These are phyloP conservation scores for Rousettus leschenaultii DNA, from an alignment of 2,113 vertebrate genomes.

Conservation along the genomic window DNA sequence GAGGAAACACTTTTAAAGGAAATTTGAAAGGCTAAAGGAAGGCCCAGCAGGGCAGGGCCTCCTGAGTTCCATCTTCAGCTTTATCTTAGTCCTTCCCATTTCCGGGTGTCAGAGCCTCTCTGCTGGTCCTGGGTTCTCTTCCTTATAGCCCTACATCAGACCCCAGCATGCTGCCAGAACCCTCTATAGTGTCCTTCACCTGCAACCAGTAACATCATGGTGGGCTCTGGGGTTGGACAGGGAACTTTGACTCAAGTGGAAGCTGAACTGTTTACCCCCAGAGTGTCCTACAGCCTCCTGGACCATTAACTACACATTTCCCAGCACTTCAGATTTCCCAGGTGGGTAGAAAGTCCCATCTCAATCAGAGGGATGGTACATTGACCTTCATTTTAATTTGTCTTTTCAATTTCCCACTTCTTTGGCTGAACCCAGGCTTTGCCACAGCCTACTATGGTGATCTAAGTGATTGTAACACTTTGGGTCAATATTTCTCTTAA, in stretches of 20 bases:
- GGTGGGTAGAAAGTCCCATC: not conserved
- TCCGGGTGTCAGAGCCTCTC: not conserved
- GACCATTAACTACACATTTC: not conserved
- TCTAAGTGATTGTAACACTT: not conserved
- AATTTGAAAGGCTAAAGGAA: conserved; percentile 5
- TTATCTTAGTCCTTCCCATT: not conserved
- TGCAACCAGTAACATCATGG: not conserved
- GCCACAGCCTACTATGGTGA: not conserved
- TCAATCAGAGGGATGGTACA: not conserved
- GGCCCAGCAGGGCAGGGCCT: not conserved
- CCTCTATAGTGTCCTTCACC: not conserved
- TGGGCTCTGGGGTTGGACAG: not conserved
- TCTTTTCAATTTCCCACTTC: not conserved
- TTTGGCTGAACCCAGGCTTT: not conserved
- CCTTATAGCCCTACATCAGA: not conserved
- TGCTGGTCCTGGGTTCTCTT: not conserved
- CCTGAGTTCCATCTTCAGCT: not conserved
- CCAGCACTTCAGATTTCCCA: not conserved
- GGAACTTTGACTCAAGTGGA: not conserved
- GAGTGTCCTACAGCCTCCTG: not conserved
- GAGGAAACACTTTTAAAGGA: conserved; percentile 17
- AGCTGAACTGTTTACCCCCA: not conserved
- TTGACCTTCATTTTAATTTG: conserved; percentile 31
- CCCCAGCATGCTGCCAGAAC: not conserved
- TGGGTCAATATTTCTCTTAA: not conserved